A percentile compares a stretch with the other conserved stretches of the same genome.
These are phyloP conservation scores for Cyclophora punctaria DNA, from an alignment of 2,888 invertebrate genomes.

Conservation along the genomic window DNA sequence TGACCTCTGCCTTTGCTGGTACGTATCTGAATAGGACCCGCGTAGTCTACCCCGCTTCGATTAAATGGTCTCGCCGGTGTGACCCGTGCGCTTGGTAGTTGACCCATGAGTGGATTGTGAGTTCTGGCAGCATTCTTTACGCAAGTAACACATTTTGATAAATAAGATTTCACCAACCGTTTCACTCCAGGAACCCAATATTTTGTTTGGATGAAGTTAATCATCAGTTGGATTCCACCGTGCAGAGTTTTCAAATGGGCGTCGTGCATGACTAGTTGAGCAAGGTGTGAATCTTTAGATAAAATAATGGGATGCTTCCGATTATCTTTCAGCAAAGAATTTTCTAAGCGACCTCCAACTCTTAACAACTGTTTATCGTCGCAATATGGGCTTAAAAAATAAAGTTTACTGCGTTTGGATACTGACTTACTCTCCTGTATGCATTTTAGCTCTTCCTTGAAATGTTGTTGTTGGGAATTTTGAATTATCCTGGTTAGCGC, in stretches of 20 bases:
- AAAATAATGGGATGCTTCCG: constrained; percentile 16
- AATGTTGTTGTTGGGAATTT: neutral
- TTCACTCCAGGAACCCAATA: constrained; percentile 16
- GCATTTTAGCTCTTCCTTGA: neutral
- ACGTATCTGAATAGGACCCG: constrained; percentile 3
- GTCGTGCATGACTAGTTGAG: constrained; percentile 12
- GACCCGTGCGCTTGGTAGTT: constrained; percentile 3
- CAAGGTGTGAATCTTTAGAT: constrained; percentile 4
- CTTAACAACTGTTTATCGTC: constrained; percentile 1
- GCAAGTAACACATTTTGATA: constrained; percentile 1
- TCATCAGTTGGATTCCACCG: constrained; percentile 15
- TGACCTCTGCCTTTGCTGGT: neutral
- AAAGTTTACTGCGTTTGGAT: neutral
- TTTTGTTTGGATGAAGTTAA: constrained; percentile 11
- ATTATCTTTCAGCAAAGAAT: constrained; percentile 3
- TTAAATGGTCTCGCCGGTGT: constrained; percentile 1
- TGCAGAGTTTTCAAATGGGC: constrained; percentile 17
- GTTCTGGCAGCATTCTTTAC: neutral
- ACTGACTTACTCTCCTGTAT: neutral
- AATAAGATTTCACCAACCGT: constrained; percentile 1
- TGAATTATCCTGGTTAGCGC: neutral
- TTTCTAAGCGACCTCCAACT: constrained; percentile 11
- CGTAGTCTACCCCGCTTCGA: constrained; percentile 7
- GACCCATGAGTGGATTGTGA: constrained; percentile 2
- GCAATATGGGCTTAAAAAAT: neutral